Percentiles rank a stretch among this genome's conserved stretches.
Evolutionary conservation across 2,113 vertebrate genomes (phyloP).

Genomic region (Cochlearius cochlearius): DNA sequence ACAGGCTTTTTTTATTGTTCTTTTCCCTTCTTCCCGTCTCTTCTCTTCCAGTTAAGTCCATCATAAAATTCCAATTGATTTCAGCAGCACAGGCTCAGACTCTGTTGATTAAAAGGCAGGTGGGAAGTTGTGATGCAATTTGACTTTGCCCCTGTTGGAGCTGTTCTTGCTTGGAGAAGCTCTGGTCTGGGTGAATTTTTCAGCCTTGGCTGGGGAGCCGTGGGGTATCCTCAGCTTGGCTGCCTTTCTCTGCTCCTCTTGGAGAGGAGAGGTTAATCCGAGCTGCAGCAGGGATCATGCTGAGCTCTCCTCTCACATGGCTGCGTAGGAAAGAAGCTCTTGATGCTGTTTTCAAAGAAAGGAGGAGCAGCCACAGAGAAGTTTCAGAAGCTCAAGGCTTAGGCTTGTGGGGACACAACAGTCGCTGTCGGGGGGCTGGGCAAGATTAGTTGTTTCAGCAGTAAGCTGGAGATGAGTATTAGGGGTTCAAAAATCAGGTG

Average conservation of each 20-base stretch:
- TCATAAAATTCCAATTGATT: background rate
- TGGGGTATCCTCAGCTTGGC: background rate
- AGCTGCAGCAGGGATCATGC: background rate
- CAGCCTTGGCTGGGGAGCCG: background rate
- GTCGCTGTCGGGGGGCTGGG: background rate
- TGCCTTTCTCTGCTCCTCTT: background rate
- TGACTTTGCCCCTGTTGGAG: background rate
- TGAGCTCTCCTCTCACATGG: background rate
- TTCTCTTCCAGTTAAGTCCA: background rate
- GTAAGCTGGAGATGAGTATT: background rate
- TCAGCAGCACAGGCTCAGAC: background rate
- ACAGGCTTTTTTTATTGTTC: background rate
- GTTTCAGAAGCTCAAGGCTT: background rate
- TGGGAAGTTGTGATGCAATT: background rate
- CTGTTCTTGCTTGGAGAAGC: background rate
- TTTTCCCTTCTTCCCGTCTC: background rate
- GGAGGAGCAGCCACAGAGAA: background rate
- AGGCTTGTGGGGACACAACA: accelerated
- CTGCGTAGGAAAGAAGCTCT: background rate
- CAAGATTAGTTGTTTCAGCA: background rate
- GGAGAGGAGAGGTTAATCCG: background rate
- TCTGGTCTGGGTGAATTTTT: background rate
- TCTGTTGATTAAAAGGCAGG: background rate
- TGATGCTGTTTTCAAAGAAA: background rate
- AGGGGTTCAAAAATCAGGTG: background rate